Percentiles rank a stretch among this genome's conserved stretches.
These are phyloP conservation scores for Psylliodes chrysocephalus DNA, from an alignment of 2,888 invertebrate species.

Conservation along the genomic window DNA sequence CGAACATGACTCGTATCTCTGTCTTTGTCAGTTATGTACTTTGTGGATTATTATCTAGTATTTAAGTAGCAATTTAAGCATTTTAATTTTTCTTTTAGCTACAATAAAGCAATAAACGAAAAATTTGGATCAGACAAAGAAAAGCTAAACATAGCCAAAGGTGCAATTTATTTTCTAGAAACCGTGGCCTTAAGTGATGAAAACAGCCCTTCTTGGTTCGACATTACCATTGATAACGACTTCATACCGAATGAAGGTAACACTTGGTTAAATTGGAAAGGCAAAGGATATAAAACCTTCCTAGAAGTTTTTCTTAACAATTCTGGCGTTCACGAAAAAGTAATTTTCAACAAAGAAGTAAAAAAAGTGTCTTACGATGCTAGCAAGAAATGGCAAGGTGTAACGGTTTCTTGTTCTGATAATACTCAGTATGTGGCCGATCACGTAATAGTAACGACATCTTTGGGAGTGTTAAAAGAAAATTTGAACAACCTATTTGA, in stretches of 20 bases:
- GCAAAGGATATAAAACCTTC: constrained; percentile 73
- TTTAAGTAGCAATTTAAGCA: too few relatives aligned
- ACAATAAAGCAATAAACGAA: constrained; percentile 35
- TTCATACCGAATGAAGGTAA: constrained; percentile 77
- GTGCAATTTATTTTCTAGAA: background rate
- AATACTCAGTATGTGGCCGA: constrained; percentile 66
- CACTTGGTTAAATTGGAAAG: constrained; percentile 75
- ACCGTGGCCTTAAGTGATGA: background rate
- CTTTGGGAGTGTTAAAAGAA: constrained; percentile 50
- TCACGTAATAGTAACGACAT: constrained; percentile 71
- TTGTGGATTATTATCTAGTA: too few relatives aligned
- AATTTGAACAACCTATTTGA: constrained; percentile 41
- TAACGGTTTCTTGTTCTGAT: constrained; percentile 65
- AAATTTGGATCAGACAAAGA: constrained; percentile 36
- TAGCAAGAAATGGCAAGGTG: constrained; percentile 22
- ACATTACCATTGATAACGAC: constrained; percentile 74
- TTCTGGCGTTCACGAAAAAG: constrained; percentile 48
- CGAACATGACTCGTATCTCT: too few relatives aligned
- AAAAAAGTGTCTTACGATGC: constrained; percentile 34
- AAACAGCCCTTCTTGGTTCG: constrained; percentile 46
- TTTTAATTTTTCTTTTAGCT: constrained; percentile 21
- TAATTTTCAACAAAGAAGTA: constrained; percentile 49
- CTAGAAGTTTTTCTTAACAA: constrained; percentile 70
- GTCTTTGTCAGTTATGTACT: too few relatives aligned
- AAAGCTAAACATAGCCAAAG: constrained; percentile 18